Evolutionary conservation across 2,888 invertebrate species (phyloP), one percentile per base, ranked within the genome.

Genomic region (Dorcus parallelipipedus): DNA sequence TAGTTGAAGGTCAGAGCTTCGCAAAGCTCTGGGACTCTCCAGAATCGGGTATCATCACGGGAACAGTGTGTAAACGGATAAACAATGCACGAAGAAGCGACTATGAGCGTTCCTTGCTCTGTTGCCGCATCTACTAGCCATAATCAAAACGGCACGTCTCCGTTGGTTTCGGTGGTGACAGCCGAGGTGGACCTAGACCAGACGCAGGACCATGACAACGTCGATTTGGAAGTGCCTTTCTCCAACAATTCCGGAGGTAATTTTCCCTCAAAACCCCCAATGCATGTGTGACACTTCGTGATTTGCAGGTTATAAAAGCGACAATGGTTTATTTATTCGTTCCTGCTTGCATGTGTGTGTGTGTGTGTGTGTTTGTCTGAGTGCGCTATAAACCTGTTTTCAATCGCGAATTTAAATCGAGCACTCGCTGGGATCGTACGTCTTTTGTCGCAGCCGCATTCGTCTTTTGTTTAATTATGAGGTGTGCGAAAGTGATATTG

Each of bases 11-110:
- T 78, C 77, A 75, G 76, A 75, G 77, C 78, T 77, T 73, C 72
- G 73, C 69, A 71, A 76, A 75, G 77, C 78, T 76, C 77, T 71
- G 74, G 69, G 72, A 70, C 75, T 73, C 42, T 50, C 75, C 77
- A 76, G 79, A 78, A 70, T 69, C 69, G 70, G 73, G 75, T 74
- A 76, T 76, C 78, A 77, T 74, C 72, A 66, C 73, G 72, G 71
- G 71, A 72, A 72, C 70, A 71, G 75, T 75, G 75, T 69, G 70
- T 73, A 75, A 80, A 80, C 71, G 71, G 69, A 75, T 76, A 76
- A 77, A 79, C 79, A 80, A 86, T 86, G 86, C 85, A 86, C 82
- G 86, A 86, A 83, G 86, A 86, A 81, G 84, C 85, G 81, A 82
- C 84, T 83, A 84, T 85, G 82, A 85, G 84, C 81, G 81, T 84